Base-by-base conservation (phyloP, 1,140 invertebrate species). In the Psix sp. region DNA sequence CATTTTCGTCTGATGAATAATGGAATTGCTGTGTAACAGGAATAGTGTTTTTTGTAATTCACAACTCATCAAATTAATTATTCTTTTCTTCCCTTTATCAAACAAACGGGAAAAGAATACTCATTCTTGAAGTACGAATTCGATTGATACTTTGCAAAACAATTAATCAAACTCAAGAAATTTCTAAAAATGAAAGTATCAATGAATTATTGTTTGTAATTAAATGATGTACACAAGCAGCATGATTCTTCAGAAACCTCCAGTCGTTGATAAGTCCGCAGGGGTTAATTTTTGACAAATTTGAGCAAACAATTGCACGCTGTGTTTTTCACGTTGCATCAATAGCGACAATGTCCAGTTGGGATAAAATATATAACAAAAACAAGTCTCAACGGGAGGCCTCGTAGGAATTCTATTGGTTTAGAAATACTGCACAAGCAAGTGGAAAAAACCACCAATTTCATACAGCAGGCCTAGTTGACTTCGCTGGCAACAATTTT, bases 31-130 rank as follows among this genome's bases (percentile, higher is more conserved):
- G 7, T 42, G 14, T 14, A 29, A 15, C 35, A 66, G 56, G 56
- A 56, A 56, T 9, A n/a, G 35, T 17, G 9, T 29, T 48, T 46
- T 21, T n/a, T 35, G 36, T 57, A n/a, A 57, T 57, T 67, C 43
- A 49, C 45, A 67, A 67, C 51, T 67, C 45, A 67, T 57, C 63
- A 67, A 49, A 51, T 67, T 31, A 17, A 35, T 66, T 51, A 56
- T 56, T 66, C 15, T 33, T 13, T 16, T 40, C 62, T 40, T 24
- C 33, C n/a, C n/a, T n/a, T n/a, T n/a, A n/a, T n/a, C n/a, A n/a
- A n/a, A n/a, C n/a, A n/a, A n/a, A n/a, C n/a, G n/a, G n/a, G n/a
- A n/a, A n/a, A n/a, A n/a, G n/a, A n/a, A n/a, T n/a, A n/a, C n/a
- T n/a, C n/a, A n/a, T n/a, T n/a, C n/a, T n/a, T n/a, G n/a, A n/a